Percentiles rank a stretch among this genome's conserved stretches.
phyloP scores from a whole-genome alignment of 2,888 invertebrate species.

The Sarcophaga variegata region DNA sequence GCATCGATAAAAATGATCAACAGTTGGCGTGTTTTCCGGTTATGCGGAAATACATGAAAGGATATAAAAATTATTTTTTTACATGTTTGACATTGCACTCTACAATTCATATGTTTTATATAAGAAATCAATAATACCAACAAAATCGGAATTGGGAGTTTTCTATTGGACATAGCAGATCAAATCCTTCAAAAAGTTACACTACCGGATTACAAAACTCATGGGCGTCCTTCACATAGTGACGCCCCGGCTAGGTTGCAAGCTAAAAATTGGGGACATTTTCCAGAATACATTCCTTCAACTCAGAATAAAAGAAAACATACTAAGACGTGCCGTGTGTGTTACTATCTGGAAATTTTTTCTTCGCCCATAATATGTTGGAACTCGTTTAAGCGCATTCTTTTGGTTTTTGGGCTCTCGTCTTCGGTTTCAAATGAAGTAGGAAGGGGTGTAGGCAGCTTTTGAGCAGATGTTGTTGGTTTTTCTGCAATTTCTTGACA shows the following conservation, averaged over 20 bases:
- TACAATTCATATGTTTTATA: neutral
- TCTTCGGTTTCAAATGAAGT: too few species aligned
- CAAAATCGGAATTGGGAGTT: neutral
- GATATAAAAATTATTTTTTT: neutral
- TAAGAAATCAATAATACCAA: neutral
- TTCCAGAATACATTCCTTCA: too few species aligned
- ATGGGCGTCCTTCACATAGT: neutral
- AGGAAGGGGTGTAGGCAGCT: too few species aligned
- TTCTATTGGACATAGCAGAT: neutral
- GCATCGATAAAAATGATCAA: neutral
- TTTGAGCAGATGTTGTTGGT: too few species aligned
- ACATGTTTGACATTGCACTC: neutral
- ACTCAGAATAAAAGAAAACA: too few species aligned
- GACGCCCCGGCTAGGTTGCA: neutral
- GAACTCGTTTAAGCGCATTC: too few species aligned
- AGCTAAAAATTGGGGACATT: neutral
- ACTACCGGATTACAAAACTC: neutral
- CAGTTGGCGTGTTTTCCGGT: neutral
- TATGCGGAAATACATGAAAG: neutral
- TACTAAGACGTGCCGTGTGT: too few species aligned
- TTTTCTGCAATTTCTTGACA: too few species aligned
- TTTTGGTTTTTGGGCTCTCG: too few species aligned
- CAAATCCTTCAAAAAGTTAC: neutral
- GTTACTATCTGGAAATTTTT: too few species aligned
- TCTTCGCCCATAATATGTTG: too few species aligned